Percentiles rank a stretch among this genome's conserved stretches.
Conservation (phyloP, 2,888 invertebrate species). For the Silvanus unidentatus region DNA sequence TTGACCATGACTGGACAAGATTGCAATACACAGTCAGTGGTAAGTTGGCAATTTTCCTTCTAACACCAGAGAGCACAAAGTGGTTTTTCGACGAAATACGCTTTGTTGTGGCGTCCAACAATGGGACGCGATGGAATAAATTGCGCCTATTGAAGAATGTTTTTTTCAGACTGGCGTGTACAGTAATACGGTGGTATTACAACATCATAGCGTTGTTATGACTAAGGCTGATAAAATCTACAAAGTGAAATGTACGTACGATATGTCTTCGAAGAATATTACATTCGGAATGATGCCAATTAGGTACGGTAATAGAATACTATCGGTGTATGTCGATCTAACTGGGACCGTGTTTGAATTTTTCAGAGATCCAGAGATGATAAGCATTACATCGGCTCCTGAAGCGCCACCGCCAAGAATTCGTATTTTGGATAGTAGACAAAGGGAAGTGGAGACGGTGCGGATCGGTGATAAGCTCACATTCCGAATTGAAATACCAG, state of each 20-base stretch:
- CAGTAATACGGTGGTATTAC: conserved; percentile 88
- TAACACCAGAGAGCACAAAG: too few relatives aligned
- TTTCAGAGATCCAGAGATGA: conserved; percentile 93
- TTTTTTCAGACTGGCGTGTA: conserved; percentile 77
- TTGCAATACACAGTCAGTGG: conserved; percentile 92
- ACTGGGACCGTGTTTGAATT: too few relatives aligned
- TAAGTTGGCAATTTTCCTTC: conserved; percentile 49
- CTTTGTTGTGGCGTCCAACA: too few relatives aligned
- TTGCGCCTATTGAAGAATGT: background rate
- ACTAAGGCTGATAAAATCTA: conserved; percentile 95
- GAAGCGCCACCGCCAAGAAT: conserved; percentile 93
- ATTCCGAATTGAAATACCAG: conserved; percentile 93
- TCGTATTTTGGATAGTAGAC: conserved; percentile 79
- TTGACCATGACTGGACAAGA: conserved; percentile 91
- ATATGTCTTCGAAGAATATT: conserved; percentile 93
- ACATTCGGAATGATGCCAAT: conserved; percentile 98
- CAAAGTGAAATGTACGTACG: conserved; percentile 93
- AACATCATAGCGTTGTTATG: conserved; percentile 94
- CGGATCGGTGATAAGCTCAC: conserved; percentile 91
- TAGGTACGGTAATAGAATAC: conserved; percentile 50
- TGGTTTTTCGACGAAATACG: too few relatives aligned
- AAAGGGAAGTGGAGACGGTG: conserved; percentile 88
- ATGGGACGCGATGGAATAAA: too few relatives aligned
- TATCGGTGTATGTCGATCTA: background rate
- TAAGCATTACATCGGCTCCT: conserved; percentile 90